phyloP scores from a whole-genome alignment of 2,113 vertebrate species.

The Campylomormyrus tamandua region DNA sequence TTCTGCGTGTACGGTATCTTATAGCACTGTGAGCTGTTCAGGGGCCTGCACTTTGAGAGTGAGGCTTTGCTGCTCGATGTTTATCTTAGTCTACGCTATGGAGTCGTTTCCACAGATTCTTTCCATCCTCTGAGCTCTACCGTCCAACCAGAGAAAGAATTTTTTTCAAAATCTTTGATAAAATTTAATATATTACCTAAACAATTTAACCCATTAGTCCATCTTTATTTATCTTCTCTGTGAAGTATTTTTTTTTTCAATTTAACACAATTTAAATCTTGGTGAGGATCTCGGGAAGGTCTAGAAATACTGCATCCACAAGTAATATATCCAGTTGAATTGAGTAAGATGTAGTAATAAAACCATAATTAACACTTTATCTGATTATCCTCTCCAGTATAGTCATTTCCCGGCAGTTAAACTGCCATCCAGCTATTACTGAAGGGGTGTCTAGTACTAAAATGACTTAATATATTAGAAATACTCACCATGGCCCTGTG shows the following conservation, averaged over 20 bases:
- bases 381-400: neutral
- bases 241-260: neutral
- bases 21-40: neutral
- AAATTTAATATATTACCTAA: neutral
- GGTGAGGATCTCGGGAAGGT: neutral
- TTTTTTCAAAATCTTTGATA: neutral
- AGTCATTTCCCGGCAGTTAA: neutral
- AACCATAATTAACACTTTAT: neutral
- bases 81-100: neutral
- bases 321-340: neutral
- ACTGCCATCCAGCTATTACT: neutral
- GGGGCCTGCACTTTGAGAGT: neutral
- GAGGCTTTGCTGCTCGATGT: neutral
- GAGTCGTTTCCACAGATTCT: neutral
- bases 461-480: neutral
- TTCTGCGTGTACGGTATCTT: constrained; percentile 29
- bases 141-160: neutral
- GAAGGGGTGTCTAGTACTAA: neutral
- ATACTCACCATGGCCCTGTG: neutral
- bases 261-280: neutral
- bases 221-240: neutral
- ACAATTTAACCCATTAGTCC: neutral
- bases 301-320: neutral
- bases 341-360: neutral
- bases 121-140: neutral